Evolutionary conservation across 2,797 vertebrate species (phyloP).

Genomic region (Remorina albescens): DNA sequence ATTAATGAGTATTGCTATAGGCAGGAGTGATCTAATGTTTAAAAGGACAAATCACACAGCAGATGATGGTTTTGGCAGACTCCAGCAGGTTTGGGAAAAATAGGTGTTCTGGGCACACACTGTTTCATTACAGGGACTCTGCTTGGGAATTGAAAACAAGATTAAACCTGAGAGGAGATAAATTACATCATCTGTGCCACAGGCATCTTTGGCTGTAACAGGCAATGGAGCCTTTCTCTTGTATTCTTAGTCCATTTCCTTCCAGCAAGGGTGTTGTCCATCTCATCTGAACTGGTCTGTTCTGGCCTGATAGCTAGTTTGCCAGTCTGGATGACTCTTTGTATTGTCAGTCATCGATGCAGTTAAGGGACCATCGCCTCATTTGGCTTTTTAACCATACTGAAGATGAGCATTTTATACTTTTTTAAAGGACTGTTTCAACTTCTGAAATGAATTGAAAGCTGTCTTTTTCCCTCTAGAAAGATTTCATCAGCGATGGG

Average conservation of each 20-base stretch:
- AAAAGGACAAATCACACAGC: constrained; percentile 55
- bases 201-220: constrained; percentile 59
- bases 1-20: constrained; percentile 17
- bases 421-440: background rate
- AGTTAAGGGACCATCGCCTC: background rate
- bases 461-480: background rate
- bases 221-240: constrained; percentile 53
- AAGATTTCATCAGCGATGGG: background rate
- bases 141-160: constrained; percentile 68
- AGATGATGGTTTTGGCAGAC: constrained; percentile 41
- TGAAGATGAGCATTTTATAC: background rate
- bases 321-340: background rate
- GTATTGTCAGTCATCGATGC: background rate
- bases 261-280: constrained; percentile 35
- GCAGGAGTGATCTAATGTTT: constrained; percentile 51
- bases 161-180: constrained; percentile 65
- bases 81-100: constrained; percentile 40
- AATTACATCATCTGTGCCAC: constrained; percentile 66
- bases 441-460: background rate
- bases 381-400: background rate
- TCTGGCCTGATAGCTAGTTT: constrained; percentile 12
- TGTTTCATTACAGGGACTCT: constrained; percentile 56
- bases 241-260: constrained; percentile 51
- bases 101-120: constrained; percentile 49
- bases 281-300: constrained; percentile 18